Evolutionary conservation across 2,113 vertebrate species (phyloP).

Genomic region (Menura novaehollandiae): DNA sequence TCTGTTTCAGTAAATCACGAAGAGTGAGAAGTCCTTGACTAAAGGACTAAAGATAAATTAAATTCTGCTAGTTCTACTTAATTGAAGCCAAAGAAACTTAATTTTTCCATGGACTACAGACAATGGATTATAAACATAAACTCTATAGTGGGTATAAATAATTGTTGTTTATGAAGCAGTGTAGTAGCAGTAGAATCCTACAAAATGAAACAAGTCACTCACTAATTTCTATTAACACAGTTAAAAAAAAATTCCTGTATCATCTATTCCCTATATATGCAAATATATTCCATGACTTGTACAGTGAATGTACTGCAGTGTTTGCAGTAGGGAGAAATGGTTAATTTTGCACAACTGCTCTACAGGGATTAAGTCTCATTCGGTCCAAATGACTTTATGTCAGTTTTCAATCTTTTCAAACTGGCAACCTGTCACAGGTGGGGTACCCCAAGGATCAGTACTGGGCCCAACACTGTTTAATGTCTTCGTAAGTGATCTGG

Average conservation of each 20-base stretch:
- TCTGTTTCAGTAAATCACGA: not conserved
- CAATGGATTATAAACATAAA: not conserved
- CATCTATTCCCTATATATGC: not conserved
- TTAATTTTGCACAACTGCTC: not conserved
- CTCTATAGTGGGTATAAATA: not conserved
- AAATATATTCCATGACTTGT: not conserved
- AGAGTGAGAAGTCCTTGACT: not conserved
- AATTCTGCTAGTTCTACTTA: not conserved
- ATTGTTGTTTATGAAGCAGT: not conserved
- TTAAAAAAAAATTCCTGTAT: not conserved
- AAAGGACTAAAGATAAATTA: not conserved
- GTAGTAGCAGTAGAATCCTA: not conserved
- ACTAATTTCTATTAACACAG: not conserved
- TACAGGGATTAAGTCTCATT: not conserved
- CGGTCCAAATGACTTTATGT: not conserved
- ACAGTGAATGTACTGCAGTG: not conserved
- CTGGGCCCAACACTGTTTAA: not conserved
- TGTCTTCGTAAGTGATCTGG: too few species aligned
- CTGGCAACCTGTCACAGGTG: not conserved
- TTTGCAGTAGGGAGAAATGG: not conserved
- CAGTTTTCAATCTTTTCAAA: not conserved
- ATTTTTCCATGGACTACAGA: not conserved
- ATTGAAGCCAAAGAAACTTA: not conserved
- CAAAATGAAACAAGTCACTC: not conserved
- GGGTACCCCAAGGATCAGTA: not conserved